Percentiles rank a stretch among this genome's conserved stretches.
phyloP scores from a whole-genome alignment of 2,113 vertebrate species.

The Nicator chloris region DNA sequence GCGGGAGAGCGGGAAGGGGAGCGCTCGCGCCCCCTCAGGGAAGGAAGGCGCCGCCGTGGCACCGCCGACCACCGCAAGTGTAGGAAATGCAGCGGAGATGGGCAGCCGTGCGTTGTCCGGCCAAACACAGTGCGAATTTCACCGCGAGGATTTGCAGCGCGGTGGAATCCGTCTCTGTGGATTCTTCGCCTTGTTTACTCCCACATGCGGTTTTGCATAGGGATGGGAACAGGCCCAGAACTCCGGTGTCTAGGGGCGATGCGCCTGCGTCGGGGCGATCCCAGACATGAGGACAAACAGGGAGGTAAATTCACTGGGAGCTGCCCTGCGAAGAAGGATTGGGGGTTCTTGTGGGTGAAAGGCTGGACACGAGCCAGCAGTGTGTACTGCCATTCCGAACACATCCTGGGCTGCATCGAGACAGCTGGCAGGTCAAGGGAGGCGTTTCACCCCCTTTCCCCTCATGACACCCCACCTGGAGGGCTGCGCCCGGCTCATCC shows the following conservation, averaged over 20 bases:
- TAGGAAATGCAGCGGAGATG: not conserved
- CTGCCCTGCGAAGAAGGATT: not conserved
- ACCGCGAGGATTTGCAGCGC: not conserved
- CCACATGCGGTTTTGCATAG: fast-evolving
- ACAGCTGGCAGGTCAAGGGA: not conserved
- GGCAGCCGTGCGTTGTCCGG: not conserved
- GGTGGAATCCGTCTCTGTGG: not conserved
- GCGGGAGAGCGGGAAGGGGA: not conserved
- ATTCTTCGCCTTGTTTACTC: not conserved
- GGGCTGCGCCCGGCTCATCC: not conserved
- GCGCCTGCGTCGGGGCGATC: not conserved
- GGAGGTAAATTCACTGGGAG: not conserved
- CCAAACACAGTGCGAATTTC: not conserved
- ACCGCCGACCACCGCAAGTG: fast-evolving
- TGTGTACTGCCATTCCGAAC: not conserved
- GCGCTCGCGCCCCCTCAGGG: not conserved
- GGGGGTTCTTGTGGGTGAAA: not conserved
- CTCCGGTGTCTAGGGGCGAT: not conserved
- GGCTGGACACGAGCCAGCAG: not conserved
- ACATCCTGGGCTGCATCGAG: not conserved
- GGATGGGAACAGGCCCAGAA: fast-evolving
- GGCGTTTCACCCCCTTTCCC: fast-evolving
- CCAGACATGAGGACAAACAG: not conserved
- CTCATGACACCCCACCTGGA: too few species aligned
- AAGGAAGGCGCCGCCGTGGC: not conserved